These are phyloP conservation scores for Globia sparganii DNA, from an alignment of 2,888 invertebrate genomes.

Conservation along the genomic window DNA sequence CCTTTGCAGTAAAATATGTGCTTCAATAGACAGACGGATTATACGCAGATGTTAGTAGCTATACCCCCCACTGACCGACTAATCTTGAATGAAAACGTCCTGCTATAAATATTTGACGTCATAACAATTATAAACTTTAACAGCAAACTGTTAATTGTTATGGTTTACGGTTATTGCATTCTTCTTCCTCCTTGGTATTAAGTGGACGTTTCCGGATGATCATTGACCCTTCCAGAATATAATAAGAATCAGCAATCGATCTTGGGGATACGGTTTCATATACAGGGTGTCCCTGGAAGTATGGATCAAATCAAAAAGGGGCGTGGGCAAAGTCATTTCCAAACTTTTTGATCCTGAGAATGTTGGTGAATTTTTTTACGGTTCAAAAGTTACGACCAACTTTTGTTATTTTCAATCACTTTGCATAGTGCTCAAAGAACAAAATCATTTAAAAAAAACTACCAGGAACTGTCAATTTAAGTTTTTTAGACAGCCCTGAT, in stretches of 20 bases:
- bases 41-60: not conserved
- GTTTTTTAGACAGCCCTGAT: too few species aligned
- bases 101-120: constrained; percentile 24
- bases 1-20: not conserved
- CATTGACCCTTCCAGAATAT: not conserved
- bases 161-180: constrained; percentile 25
- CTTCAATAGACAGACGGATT: not conserved
- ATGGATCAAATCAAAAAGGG: too few species aligned
- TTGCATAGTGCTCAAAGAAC: too few species aligned
- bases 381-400: too few species aligned
- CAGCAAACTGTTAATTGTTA: constrained; percentile 40
- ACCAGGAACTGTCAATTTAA: too few species aligned
- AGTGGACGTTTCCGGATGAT: constrained; percentile 1
- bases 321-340: too few species aligned
- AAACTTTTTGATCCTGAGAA: too few species aligned
- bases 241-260: not conserved
- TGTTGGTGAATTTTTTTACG: too few species aligned
- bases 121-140: constrained; percentile 33
- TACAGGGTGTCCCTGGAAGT: too few species aligned
- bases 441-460: too few species aligned
- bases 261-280: not conserved
- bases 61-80: constrained; percentile 19
- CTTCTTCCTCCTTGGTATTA: constrained; percentile 10
- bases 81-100: constrained; percentile 1
- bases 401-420: too few species aligned